Evolutionary conservation across 2,113 vertebrate species (phyloP).

Genomic region (Mormoops blainvillei): DNA sequence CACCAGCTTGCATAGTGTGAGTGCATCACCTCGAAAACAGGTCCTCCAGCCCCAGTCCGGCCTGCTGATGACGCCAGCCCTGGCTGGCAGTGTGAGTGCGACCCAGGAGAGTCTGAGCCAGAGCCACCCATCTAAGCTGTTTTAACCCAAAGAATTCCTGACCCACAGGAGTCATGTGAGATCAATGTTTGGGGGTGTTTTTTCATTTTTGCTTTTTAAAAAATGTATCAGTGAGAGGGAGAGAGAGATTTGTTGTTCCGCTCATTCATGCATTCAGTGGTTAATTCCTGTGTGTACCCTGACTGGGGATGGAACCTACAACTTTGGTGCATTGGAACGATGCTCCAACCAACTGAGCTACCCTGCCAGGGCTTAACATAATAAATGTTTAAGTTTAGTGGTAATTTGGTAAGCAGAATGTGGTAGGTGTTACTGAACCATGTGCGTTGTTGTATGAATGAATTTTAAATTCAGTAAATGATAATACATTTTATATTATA

Average conservation of each 20-base stretch:
- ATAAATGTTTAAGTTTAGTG: neutral
- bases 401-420: neutral
- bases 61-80: neutral
- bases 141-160: neutral
- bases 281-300: too few species aligned
- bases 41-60: neutral
- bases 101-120: neutral
- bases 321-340: too few species aligned
- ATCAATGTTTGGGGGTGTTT: neutral
- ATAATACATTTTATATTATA: neutral
- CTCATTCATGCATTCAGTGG: too few species aligned
- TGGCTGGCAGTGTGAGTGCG: neutral
- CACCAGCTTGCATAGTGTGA: neutral
- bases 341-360: too few species aligned
- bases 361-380: neutral
- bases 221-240: too few species aligned
- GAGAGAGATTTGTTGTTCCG: too few species aligned
- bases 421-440: neutral
- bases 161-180: neutral
- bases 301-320: too few species aligned
- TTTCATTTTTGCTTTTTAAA: too few species aligned
- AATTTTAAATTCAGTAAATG: neutral
- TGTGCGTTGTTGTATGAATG: neutral
- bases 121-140: neutral
- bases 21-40: neutral